Conservation (phyloP, 1,140 invertebrate species). For the Argopecten irradians region DNA sequence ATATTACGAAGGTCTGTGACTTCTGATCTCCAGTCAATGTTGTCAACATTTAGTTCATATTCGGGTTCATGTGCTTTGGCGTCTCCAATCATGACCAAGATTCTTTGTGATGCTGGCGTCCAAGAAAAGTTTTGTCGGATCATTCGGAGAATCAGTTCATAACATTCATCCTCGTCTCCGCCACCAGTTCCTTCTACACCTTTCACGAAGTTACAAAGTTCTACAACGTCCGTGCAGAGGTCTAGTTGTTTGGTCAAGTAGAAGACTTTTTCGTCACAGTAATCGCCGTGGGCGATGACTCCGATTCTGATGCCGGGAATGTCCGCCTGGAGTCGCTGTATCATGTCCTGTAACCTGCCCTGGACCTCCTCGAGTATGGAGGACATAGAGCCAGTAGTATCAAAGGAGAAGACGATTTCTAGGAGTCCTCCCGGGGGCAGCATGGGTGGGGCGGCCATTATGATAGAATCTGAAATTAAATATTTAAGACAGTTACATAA, state of each 20-base stretch:
- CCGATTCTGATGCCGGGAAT: slow-evolving; percentile 66
- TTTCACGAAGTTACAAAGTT: slow-evolving; percentile 67
- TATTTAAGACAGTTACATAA: not conserved
- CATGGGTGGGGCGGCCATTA: not conserved
- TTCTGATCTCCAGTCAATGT: slow-evolving; percentile 71
- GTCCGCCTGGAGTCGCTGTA: slow-evolving; percentile 67
- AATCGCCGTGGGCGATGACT: slow-evolving; percentile 71
- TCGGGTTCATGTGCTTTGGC: slow-evolving; percentile 67
- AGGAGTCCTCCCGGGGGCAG: slow-evolving; percentile 52
- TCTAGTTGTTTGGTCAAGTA: slow-evolving; percentile 69
- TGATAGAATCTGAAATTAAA: not conserved
- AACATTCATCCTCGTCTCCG: slow-evolving; percentile 68
- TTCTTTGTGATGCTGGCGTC: slow-evolving; percentile 61
- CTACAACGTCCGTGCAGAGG: slow-evolving; percentile 59
- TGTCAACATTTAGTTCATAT: slow-evolving; percentile 60
- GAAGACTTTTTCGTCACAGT: slow-evolving; percentile 66
- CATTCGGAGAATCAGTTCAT: slow-evolving; percentile 68
- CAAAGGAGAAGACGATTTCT: slow-evolving; percentile 73
- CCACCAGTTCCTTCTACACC: slow-evolving; percentile 66
- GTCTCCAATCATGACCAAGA: slow-evolving; percentile 73
- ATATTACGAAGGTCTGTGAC: slow-evolving; percentile 46
- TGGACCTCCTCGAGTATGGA: slow-evolving; percentile 61
- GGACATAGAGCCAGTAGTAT: slow-evolving; percentile 73
- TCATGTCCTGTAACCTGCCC: slow-evolving; percentile 65
- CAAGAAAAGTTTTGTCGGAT: slow-evolving; percentile 60